A percentile compares a stretch with the other conserved stretches of the same genome.
Conservation (phyloP, 1,140 invertebrate species). For the Batillaria attramentaria region DNA sequence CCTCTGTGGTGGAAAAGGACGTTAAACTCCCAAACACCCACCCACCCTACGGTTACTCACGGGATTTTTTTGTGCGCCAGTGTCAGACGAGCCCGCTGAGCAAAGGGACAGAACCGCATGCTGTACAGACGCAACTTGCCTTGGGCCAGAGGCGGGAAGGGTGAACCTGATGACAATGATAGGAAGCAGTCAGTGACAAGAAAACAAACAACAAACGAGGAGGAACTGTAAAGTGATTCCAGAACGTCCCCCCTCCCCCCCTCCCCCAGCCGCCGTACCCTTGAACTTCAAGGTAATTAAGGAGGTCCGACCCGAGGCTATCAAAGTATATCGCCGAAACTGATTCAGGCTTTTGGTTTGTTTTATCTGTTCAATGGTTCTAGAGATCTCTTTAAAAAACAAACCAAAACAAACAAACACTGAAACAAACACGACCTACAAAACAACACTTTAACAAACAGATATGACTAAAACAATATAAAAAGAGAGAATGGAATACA, state of each 20-base stretch:
- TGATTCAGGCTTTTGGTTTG: no score
- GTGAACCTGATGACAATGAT: conserved; percentile 77
- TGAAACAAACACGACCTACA: neutral
- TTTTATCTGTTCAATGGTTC: no score
- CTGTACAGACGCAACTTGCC: conserved; percentile 86
- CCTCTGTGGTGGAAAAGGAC: no score
- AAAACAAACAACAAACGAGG: neutral
- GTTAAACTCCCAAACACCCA: no score
- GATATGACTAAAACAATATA: no score
- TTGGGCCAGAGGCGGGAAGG: conserved; percentile 76
- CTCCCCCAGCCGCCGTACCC: no score
- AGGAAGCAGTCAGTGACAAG: no score
- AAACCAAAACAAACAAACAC: neutral
- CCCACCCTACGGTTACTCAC: conserved; percentile 77
- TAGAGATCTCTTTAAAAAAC: no score
- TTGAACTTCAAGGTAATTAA: no score
- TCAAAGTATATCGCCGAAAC: no score
- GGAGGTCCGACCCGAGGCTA: no score
- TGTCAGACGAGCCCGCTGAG: conserved; percentile 86
- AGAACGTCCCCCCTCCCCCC: neutral
- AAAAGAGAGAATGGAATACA: no score
- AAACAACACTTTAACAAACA: neutral
- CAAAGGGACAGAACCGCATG: conserved; percentile 93
- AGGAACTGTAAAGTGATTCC: neutral
- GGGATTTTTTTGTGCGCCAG: conserved; percentile 88